Conservation (phyloP, 2,888 invertebrate species). For the Campoplex capitator region DNA sequence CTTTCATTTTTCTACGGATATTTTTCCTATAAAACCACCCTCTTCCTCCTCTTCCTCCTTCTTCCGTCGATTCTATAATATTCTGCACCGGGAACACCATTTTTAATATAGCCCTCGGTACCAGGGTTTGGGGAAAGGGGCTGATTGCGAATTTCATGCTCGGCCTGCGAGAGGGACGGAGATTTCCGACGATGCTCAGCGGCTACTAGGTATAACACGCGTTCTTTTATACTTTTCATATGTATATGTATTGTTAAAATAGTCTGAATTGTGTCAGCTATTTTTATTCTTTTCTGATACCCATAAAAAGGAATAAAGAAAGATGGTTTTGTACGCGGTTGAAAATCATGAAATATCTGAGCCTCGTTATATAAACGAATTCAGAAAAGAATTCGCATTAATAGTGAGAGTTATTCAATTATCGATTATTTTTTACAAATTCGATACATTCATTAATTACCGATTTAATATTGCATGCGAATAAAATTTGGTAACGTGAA, state of each 20-base stretch:
- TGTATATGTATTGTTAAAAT: neutral
- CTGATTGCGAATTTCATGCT: conserved; percentile 69
- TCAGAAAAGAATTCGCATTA: too few relatives aligned
- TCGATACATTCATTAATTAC: neutral
- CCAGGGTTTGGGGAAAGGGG: conserved; percentile 33
- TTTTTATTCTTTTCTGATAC: conserved; percentile 27
- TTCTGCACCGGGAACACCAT: conserved; percentile 66
- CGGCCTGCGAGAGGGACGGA: conserved; percentile 59
- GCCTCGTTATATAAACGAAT: too few relatives aligned
- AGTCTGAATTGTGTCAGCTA: conserved; percentile 25
- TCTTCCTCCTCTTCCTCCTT: conserved; percentile 18
- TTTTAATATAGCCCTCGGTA: conserved; percentile 64
- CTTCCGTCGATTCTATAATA: conserved; percentile 63
- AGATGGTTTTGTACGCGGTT: neutral
- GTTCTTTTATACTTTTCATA: conserved; percentile 31
- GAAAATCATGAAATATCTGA: too few relatives aligned
- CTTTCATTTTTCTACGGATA: conserved; percentile 65
- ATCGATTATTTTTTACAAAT: neutral
- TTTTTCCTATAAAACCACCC: conserved; percentile 63
- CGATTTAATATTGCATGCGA: neutral
- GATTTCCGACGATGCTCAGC: conserved; percentile 62
- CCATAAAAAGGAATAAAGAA: neutral
- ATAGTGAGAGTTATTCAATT: neutral
- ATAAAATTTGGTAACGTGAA: neutral
- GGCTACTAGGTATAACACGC: conserved; percentile 23